Conservation (phyloP, 2,113 vertebrate genomes). For the Crotophaga sulcirostris region DNA sequence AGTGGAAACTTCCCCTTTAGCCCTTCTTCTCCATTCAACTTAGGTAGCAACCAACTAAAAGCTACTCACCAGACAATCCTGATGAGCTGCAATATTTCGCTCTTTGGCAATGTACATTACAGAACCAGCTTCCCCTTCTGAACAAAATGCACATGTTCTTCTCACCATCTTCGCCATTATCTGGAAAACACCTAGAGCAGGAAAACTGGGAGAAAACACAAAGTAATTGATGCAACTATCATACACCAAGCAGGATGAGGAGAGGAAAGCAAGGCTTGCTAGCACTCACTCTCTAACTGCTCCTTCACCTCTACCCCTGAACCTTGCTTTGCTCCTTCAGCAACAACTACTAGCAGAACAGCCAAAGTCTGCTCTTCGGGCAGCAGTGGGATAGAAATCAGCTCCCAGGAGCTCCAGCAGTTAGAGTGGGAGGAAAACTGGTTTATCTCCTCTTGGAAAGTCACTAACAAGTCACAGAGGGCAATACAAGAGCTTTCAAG, state of each 20-base stretch:
- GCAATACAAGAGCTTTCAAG: background rate
- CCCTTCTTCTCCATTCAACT: background rate
- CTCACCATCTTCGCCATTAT: slow-evolving; percentile 73
- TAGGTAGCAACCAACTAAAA: background rate
- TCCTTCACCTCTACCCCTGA: background rate
- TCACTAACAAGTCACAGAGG: background rate
- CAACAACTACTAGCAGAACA: background rate
- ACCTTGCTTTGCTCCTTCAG: background rate
- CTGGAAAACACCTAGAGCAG: slow-evolving; percentile 12
- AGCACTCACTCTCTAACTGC: background rate
- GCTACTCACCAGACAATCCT: slow-evolving; percentile 77
- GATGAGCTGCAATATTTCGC: slow-evolving; percentile 73
- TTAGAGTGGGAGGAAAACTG: background rate
- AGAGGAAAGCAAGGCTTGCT: background rate
- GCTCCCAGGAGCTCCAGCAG: background rate
- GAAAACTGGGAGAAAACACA: slow-evolving; percentile 25
- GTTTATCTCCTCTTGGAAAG: background rate
- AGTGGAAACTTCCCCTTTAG: background rate
- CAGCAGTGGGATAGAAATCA: background rate
- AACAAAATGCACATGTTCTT: slow-evolving; percentile 70
- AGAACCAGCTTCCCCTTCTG: slow-evolving; percentile 41
- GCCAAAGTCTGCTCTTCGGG: background rate
- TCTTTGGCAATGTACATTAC: slow-evolving; percentile 71
- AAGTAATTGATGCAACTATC: background rate
- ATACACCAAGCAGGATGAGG: accelerated